Base-by-base conservation (phyloP, 1,140 invertebrate genomes). In the Drosophila persimilis region DNA sequence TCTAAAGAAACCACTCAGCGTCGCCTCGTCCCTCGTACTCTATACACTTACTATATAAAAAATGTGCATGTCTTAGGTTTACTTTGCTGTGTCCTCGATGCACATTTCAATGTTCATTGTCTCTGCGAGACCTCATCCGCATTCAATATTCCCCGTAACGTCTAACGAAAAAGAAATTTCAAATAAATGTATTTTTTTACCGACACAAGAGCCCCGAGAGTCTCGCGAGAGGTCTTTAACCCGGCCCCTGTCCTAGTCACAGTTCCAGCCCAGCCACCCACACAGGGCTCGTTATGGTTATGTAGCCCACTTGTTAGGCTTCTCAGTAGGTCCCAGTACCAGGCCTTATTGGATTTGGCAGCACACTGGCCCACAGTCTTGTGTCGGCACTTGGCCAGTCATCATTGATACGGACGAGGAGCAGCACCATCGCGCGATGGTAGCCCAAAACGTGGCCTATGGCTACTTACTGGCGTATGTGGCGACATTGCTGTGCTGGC, bases 131-230 rank as follows among this genome's bases (percentile, higher is more conserved):
- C 83, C 54, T 60, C 55, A 57, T 48, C 60, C 64, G 57, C 52
- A 31, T 60, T 51, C 44, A 55, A 56, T 47, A 57, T 60, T 56
- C 69, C 61, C 43, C 53, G 11, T 44, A 54, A 46, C 45, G 52
- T 48, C 17, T 29, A 24, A 72, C 46, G 71, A 65, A 45, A 65
- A 73, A 84, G 45, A 70, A 77, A 54, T 77, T 71, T 75, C 41
- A 81, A 85, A 88, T 85, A 86, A 88, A 85, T 67, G 71, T 89
- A 88, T 88, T 86, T 86, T 86, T 86, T 72, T 83, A 86, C 74
- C 66, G 62, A 50, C 51, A 66, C 17, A 26, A 11, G 31, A 45
- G 29, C 22, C 1, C n/a, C 29, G 11, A 20, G 9, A 54, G 67
- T 26, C 66, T 69, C 41, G 2, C 47, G 57, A 77, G 57, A 83